Conservation (phyloP, 2,113 vertebrate species). For the Nothocercus nigrocapillus region DNA sequence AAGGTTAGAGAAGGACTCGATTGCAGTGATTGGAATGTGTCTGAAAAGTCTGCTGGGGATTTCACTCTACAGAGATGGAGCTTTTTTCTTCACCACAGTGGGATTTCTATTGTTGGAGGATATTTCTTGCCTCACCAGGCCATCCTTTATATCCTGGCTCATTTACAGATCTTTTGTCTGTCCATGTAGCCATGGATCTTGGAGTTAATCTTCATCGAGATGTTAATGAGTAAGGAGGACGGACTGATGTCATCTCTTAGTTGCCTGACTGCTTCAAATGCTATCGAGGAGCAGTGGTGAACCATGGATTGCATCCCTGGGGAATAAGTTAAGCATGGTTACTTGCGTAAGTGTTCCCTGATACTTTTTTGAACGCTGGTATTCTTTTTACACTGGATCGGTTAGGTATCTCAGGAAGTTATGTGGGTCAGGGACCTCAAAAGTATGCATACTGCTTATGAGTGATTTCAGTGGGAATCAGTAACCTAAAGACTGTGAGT, state of each 20-base stretch:
- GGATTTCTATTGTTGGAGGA: slow-evolving; percentile 10
- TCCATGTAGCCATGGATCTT: background rate
- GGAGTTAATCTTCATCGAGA: slow-evolving; percentile 29
- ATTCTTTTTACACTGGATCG: background rate
- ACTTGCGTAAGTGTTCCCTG: background rate
- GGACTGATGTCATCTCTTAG: slow-evolving; percentile 28
- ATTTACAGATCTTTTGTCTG: slow-evolving; percentile 5
- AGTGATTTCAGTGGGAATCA: background rate
- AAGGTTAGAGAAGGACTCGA: background rate
- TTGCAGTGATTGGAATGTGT: background rate
- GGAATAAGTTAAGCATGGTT: background rate
- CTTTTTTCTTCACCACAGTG: background rate
- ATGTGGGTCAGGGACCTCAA: background rate
- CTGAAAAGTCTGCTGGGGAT: background rate
- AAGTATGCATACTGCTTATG: background rate
- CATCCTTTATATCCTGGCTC: slow-evolving; percentile 25
- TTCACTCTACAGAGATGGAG: background rate
- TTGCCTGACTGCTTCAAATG: slow-evolving; percentile 46
- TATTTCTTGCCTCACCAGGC: slow-evolving; percentile 28
- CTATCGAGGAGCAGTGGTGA: background rate
- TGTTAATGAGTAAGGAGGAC: slow-evolving; percentile 44
- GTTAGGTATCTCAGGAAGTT: background rate
- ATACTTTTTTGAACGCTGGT: background rate
- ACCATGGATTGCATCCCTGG: background rate
- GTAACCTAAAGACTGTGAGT: background rate